Conservation (phyloP, 2,797 vertebrate species). For the Pagetopsis macropterus region DNA sequence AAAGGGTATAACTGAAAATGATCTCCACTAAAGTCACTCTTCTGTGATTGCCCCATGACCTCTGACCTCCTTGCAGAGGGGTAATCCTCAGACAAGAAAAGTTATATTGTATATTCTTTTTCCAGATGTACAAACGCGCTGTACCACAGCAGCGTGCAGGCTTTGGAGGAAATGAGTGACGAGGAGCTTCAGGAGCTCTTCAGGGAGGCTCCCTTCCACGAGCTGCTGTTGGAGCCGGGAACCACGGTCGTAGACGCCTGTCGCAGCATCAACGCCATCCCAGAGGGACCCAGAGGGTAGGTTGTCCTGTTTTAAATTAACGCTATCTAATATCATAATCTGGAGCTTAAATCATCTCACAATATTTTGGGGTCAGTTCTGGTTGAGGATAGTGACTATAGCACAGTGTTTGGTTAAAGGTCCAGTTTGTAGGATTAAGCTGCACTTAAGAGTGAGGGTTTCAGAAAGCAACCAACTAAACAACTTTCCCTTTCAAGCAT, state of each 20-base stretch:
- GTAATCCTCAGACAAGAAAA: neutral
- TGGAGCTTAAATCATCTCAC: neutral
- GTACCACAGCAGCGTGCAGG: conserved; percentile 88
- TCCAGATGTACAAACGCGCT: conserved; percentile 91
- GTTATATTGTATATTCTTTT: neutral
- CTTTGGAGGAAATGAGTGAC: conserved; percentile 93
- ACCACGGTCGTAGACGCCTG: conserved; percentile 91
- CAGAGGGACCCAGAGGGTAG: conserved; percentile 90
- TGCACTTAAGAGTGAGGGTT: no score
- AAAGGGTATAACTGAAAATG: neutral
- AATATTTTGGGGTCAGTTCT: neutral
- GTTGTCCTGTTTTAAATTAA: neutral
- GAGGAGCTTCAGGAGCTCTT: conserved; percentile 93
- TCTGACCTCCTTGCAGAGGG: neutral
- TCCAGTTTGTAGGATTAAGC: no score
- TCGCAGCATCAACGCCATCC: conserved; percentile 87
- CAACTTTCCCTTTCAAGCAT: no score
- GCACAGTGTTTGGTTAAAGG: no score
- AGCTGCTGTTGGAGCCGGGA: conserved; percentile 92
- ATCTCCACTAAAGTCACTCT: neutral
- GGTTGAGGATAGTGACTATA: no score
- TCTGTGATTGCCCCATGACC: neutral
- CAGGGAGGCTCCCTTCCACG: conserved; percentile 90
- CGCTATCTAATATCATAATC: neutral
- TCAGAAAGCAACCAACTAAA: no score